Conservation (phyloP, 2,888 invertebrate genomes). For the Hemicrepidius hirtus region DNA sequence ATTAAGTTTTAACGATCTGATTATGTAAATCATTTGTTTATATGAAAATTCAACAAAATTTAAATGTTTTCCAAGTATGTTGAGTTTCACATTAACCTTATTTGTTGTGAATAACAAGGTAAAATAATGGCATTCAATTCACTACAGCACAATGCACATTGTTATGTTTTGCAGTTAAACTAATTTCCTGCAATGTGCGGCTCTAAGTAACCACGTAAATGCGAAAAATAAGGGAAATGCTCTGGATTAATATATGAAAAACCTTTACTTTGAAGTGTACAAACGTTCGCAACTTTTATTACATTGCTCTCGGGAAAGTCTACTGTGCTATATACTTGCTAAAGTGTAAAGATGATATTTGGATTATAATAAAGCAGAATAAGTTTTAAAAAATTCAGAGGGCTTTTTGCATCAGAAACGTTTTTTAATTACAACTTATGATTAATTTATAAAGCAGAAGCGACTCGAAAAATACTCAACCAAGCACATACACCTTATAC, state of each 20-base stretch:
- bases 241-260: conserved; percentile 16
- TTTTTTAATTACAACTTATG: conserved; percentile 31
- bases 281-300: conserved; percentile 29
- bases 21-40: too few species aligned
- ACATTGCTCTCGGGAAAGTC: background rate
- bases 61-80: too few species aligned
- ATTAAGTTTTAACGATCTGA: too few species aligned
- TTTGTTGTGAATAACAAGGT: too few species aligned
- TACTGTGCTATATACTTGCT: conserved; percentile 18
- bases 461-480: conserved; percentile 7
- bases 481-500: too few species aligned
- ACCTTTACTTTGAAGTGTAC: conserved; percentile 18
- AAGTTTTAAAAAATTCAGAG: conserved; percentile 20
- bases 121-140: too few species aligned
- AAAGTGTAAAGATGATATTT: conserved; percentile 19
- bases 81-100: too few species aligned
- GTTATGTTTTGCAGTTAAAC: too few species aligned
- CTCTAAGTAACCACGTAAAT: background rate
- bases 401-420: conserved; percentile 18
- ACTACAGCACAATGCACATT: too few species aligned
- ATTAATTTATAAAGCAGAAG: conserved; percentile 19
- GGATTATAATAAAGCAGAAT: conserved; percentile 27
- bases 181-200: too few species aligned
- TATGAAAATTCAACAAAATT: too few species aligned
- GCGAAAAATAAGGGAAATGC: conserved; percentile 17